Conservation (phyloP, 2,888 invertebrate species). For the Lasioglossum vierecki region DNA sequence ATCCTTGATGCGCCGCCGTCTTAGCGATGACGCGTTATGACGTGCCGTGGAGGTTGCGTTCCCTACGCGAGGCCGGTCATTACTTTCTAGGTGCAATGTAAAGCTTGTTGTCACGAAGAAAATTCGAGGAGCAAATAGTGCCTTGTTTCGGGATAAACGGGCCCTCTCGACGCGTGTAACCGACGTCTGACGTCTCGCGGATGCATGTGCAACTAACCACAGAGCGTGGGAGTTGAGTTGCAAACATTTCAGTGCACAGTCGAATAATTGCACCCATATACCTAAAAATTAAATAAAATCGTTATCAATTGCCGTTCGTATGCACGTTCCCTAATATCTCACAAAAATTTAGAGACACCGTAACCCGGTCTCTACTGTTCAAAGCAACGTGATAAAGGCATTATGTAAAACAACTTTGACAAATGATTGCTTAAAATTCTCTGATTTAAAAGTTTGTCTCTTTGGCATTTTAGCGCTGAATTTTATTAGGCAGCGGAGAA, state of each 20-base stretch:
- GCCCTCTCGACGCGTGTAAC: background rate
- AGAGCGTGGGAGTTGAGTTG: background rate
- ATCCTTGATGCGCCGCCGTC: slow-evolving; percentile 68
- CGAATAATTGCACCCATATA: background rate
- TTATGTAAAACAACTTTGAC: too few species aligned
- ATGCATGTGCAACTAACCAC: background rate
- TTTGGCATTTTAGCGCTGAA: background rate
- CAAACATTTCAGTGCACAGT: background rate
- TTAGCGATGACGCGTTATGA: slow-evolving; percentile 73
- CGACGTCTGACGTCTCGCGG: background rate
- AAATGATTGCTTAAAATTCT: background rate
- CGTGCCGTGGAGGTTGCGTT: slow-evolving; percentile 49
- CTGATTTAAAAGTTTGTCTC: background rate
- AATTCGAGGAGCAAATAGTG: slow-evolving; percentile 35
- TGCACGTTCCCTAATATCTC: too few species aligned
- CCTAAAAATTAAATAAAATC: too few species aligned
- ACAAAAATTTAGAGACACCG: too few species aligned
- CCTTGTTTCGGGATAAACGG: slow-evolving; percentile 17
- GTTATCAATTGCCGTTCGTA: too few species aligned
- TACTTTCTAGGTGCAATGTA: slow-evolving; percentile 47
- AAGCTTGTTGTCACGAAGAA: slow-evolving; percentile 27
- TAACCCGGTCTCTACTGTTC: too few species aligned
- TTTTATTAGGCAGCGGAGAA: background rate
- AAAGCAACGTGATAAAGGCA: too few species aligned
- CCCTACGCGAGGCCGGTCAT: slow-evolving; percentile 51